Base-by-base conservation (phyloP, 2,888 invertebrate genomes). In the Erebia epiphron region DNA sequence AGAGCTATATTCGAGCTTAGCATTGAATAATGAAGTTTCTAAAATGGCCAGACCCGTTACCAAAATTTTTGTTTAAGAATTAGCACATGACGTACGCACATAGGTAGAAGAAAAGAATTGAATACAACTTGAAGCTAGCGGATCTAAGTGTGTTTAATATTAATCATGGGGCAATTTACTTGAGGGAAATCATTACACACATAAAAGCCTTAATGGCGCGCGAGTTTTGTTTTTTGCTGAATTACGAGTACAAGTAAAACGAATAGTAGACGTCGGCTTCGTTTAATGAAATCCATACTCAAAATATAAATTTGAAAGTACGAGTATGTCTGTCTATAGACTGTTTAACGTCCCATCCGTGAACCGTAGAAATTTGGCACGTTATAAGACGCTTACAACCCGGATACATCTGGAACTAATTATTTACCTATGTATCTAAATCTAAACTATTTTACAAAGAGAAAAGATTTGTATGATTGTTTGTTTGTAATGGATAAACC, bases 91-190 rank as follows among this genome's bases (percentile, higher is more conserved):
- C 8, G 14, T 52, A 13, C 4, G 3, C 16, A 16, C 10, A 16
- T 5, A 18, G 46, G n/a, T 26, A n/a, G n/a, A 57, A 16, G 18
- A n/a, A 64, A 43, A 60, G 21, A 62, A 62, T 21, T 49, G 21
- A 8, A 62, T 13, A 46, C 18, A 62, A 46, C 14, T 18, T 5
- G 16, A 21, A 49, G 62, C 62, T 62, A 62, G 21, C 62, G 46
- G 21, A 62, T 49, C 62, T 62, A 62, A 62, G 21, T 62, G 56
- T 26, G 49, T 49, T 62, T 49, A 46, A 49, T 62, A 62, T 62
- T 62, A 49, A 62, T 62, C 49, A 62, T 62, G 49, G 62, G 62
- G 62, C 49, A 62, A 62, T 62, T 61, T 62, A 62, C 62, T 62
- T 49, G 62, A 21, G 62, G 62, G 46, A 49, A 62, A 62, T 62